Evolutionary conservation across 2,113 vertebrate genomes (phyloP).

Genomic region (Cynocephalus volans): DNA sequence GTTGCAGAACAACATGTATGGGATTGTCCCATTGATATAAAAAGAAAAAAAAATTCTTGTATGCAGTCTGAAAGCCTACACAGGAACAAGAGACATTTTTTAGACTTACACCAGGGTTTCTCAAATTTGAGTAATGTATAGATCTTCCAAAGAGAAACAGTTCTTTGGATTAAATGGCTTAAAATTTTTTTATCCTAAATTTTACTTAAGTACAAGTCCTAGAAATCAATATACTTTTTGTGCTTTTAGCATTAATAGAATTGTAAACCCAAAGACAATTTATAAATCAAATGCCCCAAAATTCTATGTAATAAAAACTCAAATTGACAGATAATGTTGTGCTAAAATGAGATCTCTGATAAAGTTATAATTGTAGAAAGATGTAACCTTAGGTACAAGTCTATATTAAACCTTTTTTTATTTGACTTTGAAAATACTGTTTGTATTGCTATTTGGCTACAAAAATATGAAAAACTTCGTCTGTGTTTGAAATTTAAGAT

Average conservation of each 20-base stretch:
- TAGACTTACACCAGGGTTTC: background rate
- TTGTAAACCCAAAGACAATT: constrained; percentile 44
- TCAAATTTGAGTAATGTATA: background rate
- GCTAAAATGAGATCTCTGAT: constrained; percentile 19
- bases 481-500: constrained; percentile 41
- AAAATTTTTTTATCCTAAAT: constrained; percentile 45
- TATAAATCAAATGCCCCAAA: constrained; percentile 5
- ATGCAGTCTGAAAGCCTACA: background rate
- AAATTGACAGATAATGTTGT: background rate
- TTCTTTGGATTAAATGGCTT: constrained; percentile 11
- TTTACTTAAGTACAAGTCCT: constrained; percentile 22
- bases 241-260: constrained; percentile 44
- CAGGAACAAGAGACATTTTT: background rate
- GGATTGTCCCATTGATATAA: background rate
- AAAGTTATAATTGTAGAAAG: background rate
- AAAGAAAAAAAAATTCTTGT: background rate
- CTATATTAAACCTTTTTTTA: background rate
- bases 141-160: background rate
- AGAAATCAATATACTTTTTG: background rate
- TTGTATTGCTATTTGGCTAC: background rate
- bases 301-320: constrained; percentile 41
- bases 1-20: background rate
- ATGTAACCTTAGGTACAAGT: background rate
- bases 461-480: constrained; percentile 22
- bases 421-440: background rate